These are phyloP conservation scores for Stenotaenia linearis DNA, from an alignment of 2,888 invertebrate species.

Conservation along the genomic window DNA sequence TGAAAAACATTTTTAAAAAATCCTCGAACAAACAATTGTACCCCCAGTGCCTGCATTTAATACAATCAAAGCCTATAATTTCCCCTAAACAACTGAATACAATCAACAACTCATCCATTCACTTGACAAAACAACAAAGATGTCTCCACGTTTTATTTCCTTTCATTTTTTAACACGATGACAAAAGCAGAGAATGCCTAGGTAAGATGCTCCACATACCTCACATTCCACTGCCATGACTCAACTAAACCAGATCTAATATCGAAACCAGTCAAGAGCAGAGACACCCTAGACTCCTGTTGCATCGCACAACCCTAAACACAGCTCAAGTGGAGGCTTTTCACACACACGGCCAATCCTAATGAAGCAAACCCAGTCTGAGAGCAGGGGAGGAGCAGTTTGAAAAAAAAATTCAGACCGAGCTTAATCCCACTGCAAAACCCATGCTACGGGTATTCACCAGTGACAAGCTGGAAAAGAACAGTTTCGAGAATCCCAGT, in stretches of 20 bases:
- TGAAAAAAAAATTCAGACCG: background rate
- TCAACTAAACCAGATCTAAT: background rate
- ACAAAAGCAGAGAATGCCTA: background rate
- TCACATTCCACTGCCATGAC: background rate
- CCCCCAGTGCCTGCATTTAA: too few species aligned
- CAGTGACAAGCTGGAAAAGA: background rate
- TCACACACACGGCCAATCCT: background rate
- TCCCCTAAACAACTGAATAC: background rate
- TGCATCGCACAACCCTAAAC: background rate
- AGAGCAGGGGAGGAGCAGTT: background rate
- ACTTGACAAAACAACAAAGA: background rate
- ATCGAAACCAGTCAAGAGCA: background rate
- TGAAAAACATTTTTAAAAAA: too few species aligned
- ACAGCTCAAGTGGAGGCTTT: background rate
- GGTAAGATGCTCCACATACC: background rate
- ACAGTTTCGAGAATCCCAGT: conserved; percentile 8
- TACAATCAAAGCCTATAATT: too few species aligned
- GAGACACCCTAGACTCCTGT: background rate
- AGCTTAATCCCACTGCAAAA: background rate
- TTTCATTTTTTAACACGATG: background rate
- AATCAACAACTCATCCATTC: background rate
- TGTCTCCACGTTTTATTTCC: background rate
- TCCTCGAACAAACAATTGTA: too few species aligned
- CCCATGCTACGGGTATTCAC: background rate
- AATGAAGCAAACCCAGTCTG: background rate